phyloP scores from a whole-genome alignment of 2,888 invertebrate genomes.

The Omphaloscelis lunosa region DNA sequence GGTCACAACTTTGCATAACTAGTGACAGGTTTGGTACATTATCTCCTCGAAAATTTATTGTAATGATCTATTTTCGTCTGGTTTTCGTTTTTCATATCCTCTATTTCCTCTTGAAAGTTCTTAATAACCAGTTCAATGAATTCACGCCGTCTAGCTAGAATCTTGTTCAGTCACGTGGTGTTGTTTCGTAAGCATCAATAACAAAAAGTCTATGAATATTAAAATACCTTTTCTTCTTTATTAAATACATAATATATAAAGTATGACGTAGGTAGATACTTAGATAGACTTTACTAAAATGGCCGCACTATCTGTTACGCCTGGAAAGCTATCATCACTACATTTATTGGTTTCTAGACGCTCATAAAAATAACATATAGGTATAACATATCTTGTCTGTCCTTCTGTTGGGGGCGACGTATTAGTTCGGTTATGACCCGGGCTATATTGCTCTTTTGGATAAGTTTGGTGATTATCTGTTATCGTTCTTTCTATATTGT shows the following conservation, averaged over 20 bases:
- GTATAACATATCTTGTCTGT: conserved; percentile 59
- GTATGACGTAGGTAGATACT: neutral
- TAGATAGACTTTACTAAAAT: conserved; percentile 32
- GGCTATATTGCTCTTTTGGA: conserved; percentile 63
- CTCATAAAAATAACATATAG: conserved; percentile 82
- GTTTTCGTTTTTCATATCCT: conserved; percentile 38
- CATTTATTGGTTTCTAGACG: conserved; percentile 74
- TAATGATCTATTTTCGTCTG: conserved; percentile 40
- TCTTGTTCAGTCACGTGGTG: neutral
- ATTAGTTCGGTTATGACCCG: conserved; percentile 67
- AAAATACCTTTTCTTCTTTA: conserved; percentile 5
- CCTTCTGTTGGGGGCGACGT: conserved; percentile 61
- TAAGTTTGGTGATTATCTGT: conserved; percentile 68
- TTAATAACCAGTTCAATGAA: neutral
- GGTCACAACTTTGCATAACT: conserved; percentile 62
- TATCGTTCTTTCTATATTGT: conserved; percentile 66
- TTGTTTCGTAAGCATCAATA: conserved; percentile 13
- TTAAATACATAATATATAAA: neutral
- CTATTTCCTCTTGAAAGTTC: conserved; percentile 19
- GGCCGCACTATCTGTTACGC: conserved; percentile 46
- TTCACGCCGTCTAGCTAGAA: conserved; percentile 3
- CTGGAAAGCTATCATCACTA: conserved; percentile 64
- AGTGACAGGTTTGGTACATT: conserved; percentile 56
- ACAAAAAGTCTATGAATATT: conserved; percentile 18
- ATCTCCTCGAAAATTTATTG: conserved; percentile 41